These are phyloP conservation scores for Emydoidea blandingii DNA, from an alignment of 2,797 vertebrate genomes.

Conservation along the genomic window DNA sequence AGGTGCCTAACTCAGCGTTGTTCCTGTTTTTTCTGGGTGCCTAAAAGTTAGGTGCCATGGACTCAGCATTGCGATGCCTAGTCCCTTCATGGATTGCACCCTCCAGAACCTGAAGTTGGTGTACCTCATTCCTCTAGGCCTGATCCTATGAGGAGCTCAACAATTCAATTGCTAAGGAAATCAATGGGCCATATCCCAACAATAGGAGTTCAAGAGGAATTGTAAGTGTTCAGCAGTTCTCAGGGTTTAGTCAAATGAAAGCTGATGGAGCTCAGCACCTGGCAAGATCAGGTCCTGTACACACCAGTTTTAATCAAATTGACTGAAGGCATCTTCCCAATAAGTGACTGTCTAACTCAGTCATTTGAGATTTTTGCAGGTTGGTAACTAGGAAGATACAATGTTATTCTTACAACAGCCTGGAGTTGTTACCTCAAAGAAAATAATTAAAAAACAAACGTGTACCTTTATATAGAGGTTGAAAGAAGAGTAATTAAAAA, in stretches of 20 bases:
- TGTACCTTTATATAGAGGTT: background rate
- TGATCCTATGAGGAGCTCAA: background rate
- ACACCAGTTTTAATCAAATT: background rate
- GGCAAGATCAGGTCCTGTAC: background rate
- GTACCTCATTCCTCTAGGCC: background rate
- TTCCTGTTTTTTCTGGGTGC: background rate
- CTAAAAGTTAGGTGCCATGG: background rate
- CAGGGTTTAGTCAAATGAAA: background rate
- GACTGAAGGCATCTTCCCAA: background rate
- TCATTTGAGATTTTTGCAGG: background rate
- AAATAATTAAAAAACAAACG: background rate
- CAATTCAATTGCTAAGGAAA: background rate
- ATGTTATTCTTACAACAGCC: background rate
- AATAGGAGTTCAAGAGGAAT: background rate
- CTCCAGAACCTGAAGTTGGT: background rate
- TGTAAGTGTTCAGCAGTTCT: background rate
- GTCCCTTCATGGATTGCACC: background rate
- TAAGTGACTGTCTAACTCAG: background rate
- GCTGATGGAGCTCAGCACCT: background rate
- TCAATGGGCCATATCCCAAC: background rate
- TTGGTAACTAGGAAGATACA: background rate
- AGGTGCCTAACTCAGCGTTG: background rate
- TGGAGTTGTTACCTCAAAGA: background rate
- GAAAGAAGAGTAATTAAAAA: background rate
- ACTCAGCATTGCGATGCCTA: background rate